Evolutionary conservation across 2,797 vertebrate genomes (phyloP), one percentile per base, ranked within the genome.

Genomic region (Odontamblyopus rebecca): DNA sequence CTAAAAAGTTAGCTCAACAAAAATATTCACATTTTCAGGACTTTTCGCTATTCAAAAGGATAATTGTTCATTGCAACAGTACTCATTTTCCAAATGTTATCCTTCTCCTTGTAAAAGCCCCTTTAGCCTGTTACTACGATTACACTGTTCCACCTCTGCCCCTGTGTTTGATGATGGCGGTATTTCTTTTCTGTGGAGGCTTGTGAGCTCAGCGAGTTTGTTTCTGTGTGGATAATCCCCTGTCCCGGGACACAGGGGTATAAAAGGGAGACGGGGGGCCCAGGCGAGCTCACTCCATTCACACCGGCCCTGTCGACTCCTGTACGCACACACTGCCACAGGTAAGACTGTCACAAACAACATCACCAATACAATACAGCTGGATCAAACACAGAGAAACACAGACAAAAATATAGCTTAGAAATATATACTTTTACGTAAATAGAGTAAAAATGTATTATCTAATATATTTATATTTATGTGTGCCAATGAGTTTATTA

Each of bases 131-230:
- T 60, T 51, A 2, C 7, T 51, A 2, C 1, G 6, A 1, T 29
- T 73, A 53, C 62, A 61, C 68, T 61, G 59, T 27, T 78, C 61
- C 74, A 59, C 75, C 75, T 70, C 59, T 80, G 84, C 77, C 85
- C 81, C 67, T 72, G 78, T 89, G 89, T 92, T 92, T 94, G 93
- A 94, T 94, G 94, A 94, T 93, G 88, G 91, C 82, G 91, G 91
- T 78, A 81, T 91, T 94, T 94, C 91, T 92, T 91, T 94, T 94
- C 92, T 94, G 83, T 91, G 81, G 81, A 73, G 85, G 84, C 87
- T 51, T 89, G 88, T 93, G 89, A 88, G 92, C 92, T 94, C 94
- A 94, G 94, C 93, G 80, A 88, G 82, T 93, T 93, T 93, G 88
- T 88, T 92, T 94, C 86, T 91, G 76, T 90, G 82, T 38, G 57